Conservation (phyloP, 2,888 invertebrate species). For the Phragmatobia fuliginosa region DNA sequence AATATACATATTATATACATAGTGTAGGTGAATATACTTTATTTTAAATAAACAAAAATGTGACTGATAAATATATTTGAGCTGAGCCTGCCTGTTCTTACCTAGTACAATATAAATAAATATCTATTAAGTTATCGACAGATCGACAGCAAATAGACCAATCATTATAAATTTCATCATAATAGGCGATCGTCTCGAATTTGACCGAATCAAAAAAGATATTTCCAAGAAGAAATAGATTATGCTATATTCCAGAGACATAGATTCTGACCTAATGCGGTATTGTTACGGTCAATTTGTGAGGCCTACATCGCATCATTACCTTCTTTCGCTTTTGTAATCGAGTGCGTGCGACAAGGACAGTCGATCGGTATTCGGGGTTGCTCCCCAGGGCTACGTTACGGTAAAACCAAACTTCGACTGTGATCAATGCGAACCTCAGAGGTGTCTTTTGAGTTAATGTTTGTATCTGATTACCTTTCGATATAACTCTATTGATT, state of each 20-base stretch:
- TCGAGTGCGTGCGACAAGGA: slow-evolving; percentile 68
- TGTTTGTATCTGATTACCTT: slow-evolving; percentile 69
- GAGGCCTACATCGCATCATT: slow-evolving; percentile 63
- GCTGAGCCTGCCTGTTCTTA: slow-evolving; percentile 48
- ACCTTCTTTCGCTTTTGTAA: slow-evolving; percentile 67
- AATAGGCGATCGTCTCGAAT: slow-evolving; percentile 51
- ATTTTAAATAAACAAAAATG: slow-evolving; percentile 12
- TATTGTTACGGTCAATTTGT: slow-evolving; percentile 76
- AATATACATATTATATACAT: neutral
- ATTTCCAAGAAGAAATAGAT: slow-evolving; percentile 58
- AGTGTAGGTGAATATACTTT: neutral
- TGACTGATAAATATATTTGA: slow-evolving; percentile 32
- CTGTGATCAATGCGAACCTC: slow-evolving; percentile 80
- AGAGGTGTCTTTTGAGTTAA: slow-evolving; percentile 77
- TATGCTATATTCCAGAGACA: slow-evolving; percentile 61
- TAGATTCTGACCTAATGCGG: slow-evolving; percentile 74
- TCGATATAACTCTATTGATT: slow-evolving; percentile 58
- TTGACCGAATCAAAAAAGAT: slow-evolving; percentile 61
- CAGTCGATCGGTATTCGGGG: slow-evolving; percentile 58
- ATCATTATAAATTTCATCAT: slow-evolving; percentile 56
- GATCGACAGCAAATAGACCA: slow-evolving; percentile 54
- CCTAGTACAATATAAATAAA: slow-evolving; percentile 56
- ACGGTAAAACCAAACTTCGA: slow-evolving; percentile 77
- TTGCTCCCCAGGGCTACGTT: slow-evolving; percentile 77
- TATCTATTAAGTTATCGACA: slow-evolving; percentile 59